Conservation (phyloP, 2,113 vertebrate species). For the Psammodynastes pulverulentus region DNA sequence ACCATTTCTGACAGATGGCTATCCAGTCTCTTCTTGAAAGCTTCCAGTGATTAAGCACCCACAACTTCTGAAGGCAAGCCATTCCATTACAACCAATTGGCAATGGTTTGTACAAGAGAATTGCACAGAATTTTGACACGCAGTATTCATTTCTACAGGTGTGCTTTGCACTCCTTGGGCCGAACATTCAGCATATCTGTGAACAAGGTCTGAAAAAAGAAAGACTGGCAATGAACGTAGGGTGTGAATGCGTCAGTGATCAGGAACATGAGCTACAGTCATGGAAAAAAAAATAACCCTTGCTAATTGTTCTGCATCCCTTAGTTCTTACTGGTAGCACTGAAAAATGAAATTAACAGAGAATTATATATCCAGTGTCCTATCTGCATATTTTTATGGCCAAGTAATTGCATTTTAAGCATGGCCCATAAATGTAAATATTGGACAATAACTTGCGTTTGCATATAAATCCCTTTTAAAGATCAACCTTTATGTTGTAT, state of each 20-base stretch:
- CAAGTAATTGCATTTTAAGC: constrained; percentile 15
- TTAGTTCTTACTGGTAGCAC: neutral
- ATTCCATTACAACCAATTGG: neutral
- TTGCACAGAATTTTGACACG: neutral
- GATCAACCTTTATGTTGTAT: neutral
- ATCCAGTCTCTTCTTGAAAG: too few relatives aligned
- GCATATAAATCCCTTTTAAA: neutral
- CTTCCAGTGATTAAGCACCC: too few relatives aligned
- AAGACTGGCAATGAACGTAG: neutral
- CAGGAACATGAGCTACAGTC: neutral
- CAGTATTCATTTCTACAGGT: too few relatives aligned
- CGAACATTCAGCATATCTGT: neutral
- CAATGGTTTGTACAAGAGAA: neutral
- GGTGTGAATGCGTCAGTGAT: neutral
- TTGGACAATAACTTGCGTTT: neutral
- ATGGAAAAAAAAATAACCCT: too few relatives aligned
- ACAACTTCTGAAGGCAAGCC: too few relatives aligned
- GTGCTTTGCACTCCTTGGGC: neutral
- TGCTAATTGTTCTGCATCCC: neutral
- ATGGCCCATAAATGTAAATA: constrained; percentile 3
- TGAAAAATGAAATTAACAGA: neutral
- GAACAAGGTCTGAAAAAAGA: neutral
- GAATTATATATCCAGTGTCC: neutral
- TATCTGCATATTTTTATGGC: constrained; percentile 5
- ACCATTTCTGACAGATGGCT: too few relatives aligned